Base-by-base conservation (phyloP, 2,113 vertebrate species). In the Neolamprologus kungweensis region DNA sequence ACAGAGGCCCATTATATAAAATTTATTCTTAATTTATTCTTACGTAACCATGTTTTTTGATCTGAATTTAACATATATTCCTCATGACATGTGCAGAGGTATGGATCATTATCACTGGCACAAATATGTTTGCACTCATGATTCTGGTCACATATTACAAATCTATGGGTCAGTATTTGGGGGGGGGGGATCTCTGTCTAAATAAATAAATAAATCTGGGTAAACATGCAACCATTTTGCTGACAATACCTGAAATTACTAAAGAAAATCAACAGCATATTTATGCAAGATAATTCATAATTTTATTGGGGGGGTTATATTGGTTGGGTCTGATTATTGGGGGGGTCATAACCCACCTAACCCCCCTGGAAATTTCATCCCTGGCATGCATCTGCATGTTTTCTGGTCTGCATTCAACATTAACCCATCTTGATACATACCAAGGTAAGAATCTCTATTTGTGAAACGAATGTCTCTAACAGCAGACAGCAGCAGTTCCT, bases 21-120 rank as follows among this genome's bases (percentile, higher is more conserved):
- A 50, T 7, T 1, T 31, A 9, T 60, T 31, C 87, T 92, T 86
- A 88, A 47, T 7, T 1, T 50, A 9, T 60, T 33, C 87, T 92
- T 86, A 89, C 35, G 65, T 89, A 96, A 96, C 65, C 96, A 97
- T 0, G 95, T 94, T 88, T 95, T 97, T 73, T 79, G 28, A 79
- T 97, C 96, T 85, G 90, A 81, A 47, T 96, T 97, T 86, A 97
- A 84, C 35, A 85, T 73, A 58, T 96, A 97, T n/a, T 95, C 96
- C 80, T 91, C 87, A 0, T 42, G 91, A 93, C 96, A 97, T 85
- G 92, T 90, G 80, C 96, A 97, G 47, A 92, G 86, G 7, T 95
- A 93, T 0, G 85, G 96, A 5, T 88, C 91, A 0, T 89, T 89
- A 83, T 65, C 94, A 5, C 82, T 94, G 81, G 94, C 90, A 88